Conservation (phyloP, 2,113 vertebrate species). For the Hyperoodon ampullatus region DNA sequence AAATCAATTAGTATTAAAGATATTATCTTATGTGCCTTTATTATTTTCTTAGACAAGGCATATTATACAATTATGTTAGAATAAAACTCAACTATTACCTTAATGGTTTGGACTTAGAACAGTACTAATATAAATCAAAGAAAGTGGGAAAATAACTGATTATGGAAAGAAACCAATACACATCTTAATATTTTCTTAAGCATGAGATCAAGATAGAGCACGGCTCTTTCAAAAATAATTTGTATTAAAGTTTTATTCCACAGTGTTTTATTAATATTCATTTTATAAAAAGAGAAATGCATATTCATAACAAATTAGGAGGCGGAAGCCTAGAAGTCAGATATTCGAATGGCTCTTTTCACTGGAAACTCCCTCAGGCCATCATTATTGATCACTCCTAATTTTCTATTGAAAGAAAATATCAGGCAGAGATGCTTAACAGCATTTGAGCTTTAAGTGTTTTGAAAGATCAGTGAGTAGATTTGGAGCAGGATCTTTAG, state of each 20-base stretch:
- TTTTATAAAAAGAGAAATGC: slow-evolving; percentile 44
- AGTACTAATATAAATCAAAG: neutral
- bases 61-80: neutral
- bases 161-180: neutral
- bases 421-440: slow-evolving; percentile 64
- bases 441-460: slow-evolving; percentile 53
- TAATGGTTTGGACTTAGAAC: neutral
- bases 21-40: neutral
- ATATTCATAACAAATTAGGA: slow-evolving; percentile 73
- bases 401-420: slow-evolving; percentile 72
- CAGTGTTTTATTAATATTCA: neutral
- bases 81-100: neutral
- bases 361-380: slow-evolving; percentile 62
- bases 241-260: neutral
- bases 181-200: neutral
- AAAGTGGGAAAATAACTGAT: neutral
- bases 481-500: neutral
- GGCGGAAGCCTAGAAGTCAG: slow-evolving; percentile 45
- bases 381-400: slow-evolving; percentile 68
- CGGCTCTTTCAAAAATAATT: neutral
- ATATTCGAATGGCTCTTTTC: slow-evolving; percentile 51
- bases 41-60: neutral
- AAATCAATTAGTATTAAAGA: neutral
- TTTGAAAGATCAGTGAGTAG: slow-evolving; percentile 8
- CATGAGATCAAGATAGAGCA: neutral